phyloP scores from a whole-genome alignment of 1,140 invertebrate genomes.

The Zophobas morio region DNA sequence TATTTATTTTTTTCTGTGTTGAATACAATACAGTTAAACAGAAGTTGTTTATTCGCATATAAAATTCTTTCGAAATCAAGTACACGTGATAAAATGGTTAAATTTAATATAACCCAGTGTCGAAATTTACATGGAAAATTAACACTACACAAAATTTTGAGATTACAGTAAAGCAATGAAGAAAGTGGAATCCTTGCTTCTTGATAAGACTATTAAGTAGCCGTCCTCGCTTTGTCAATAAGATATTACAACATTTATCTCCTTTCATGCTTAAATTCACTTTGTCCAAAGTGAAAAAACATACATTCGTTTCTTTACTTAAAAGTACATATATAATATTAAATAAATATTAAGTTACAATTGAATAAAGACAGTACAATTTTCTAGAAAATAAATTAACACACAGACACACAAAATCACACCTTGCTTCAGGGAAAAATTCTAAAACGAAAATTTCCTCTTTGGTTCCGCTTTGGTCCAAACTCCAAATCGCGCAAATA shows the following conservation, averaged over 20 bases:
- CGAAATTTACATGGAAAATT: too few relatives aligned
- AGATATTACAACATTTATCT: neutral
- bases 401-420: conserved; percentile 20
- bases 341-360: conserved; percentile 30
- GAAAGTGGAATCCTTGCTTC: too few relatives aligned
- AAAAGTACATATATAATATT: conserved; percentile 27
- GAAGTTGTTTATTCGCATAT: too few relatives aligned
- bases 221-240: too few relatives aligned
- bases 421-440: conserved; percentile 2
- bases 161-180: too few relatives aligned
- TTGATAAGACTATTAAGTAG: too few relatives aligned
- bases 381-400: conserved; percentile 34
- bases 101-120: too few relatives aligned
- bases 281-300: neutral
- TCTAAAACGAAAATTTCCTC: conserved; percentile 33
- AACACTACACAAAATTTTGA: too few relatives aligned
- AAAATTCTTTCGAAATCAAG: too few relatives aligned
- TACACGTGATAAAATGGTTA: too few relatives aligned
- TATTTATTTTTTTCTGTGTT: too few relatives aligned
- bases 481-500: conserved; percentile 6
- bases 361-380: conserved; percentile 7
- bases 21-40: too few relatives aligned
- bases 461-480: neutral
- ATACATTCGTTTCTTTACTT: conserved; percentile 5
- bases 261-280: neutral